phyloP scores from a whole-genome alignment of 2,113 vertebrate genomes.

The Barnardius zonarius region DNA sequence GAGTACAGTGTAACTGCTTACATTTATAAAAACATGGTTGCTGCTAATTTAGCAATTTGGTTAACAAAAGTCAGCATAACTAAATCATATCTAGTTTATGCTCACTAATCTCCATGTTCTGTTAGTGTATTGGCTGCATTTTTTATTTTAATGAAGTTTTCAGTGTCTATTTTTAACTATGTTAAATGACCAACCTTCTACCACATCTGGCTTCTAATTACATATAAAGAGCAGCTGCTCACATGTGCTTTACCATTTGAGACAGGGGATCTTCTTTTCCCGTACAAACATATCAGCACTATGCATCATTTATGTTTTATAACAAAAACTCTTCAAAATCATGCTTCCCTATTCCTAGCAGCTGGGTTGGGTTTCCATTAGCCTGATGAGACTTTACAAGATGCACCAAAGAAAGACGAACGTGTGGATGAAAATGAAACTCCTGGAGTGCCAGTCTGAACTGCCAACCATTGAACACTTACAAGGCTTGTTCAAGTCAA shows the following conservation, averaged over 20 bases:
- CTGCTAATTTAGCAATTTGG: not conserved
- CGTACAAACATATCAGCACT: not conserved
- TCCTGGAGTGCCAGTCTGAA: not conserved
- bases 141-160: not conserved
- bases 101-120: not conserved
- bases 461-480: not conserved
- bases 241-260: not conserved
- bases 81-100: not conserved
- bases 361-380: not conserved
- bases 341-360: not conserved
- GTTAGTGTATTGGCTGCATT: not conserved
- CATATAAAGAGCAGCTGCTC: not conserved
- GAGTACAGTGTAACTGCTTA: not conserved
- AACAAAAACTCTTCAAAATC: not conserved
- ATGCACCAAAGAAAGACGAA: not conserved
- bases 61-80: not conserved
- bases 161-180: not conserved
- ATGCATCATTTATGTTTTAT: not conserved
- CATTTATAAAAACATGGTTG: not conserved
- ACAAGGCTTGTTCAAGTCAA: not conserved
- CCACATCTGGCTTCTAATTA: constrained; percentile 19
- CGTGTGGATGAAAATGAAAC: not conserved
- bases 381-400: not conserved
- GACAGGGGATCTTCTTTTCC: not conserved
- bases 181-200: constrained; percentile 1